phyloP scores from a whole-genome alignment of 2,797 vertebrate genomes.

The Petrocephalus sullivani region DNA sequence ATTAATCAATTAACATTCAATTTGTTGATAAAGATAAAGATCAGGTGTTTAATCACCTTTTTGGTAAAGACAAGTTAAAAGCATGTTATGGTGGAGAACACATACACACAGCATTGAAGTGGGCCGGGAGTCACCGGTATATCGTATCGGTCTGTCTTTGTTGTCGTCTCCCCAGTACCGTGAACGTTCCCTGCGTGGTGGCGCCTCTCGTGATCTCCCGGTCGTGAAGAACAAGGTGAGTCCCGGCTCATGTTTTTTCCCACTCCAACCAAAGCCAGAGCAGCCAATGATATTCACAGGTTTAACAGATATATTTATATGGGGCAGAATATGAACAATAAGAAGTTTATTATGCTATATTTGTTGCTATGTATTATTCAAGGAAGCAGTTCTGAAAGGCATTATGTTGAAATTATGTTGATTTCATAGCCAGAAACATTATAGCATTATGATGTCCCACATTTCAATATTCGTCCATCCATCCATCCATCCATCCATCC shows the following conservation, averaged over 20 bases:
- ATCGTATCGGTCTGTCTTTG: background rate
- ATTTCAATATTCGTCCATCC: background rate
- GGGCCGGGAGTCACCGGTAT: too few species aligned
- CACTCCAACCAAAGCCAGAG: constrained; percentile 3
- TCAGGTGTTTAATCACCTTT: background rate
- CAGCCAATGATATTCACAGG: background rate
- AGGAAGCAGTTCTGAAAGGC: background rate
- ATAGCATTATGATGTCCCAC: background rate
- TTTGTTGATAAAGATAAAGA: background rate
- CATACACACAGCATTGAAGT: too few species aligned
- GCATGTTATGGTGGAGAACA: too few species aligned
- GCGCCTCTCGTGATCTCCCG: background rate
- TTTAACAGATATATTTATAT: background rate
- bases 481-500: background rate
- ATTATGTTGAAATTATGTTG: background rate
- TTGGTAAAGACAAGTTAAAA: background rate
- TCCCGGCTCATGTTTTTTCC: background rate
- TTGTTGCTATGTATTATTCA: background rate
- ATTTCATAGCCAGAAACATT: background rate
- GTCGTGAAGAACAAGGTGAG: background rate
- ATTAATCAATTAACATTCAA: background rate
- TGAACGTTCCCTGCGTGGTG: background rate
- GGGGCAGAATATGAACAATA: background rate
- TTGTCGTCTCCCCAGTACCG: background rate
- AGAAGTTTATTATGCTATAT: background rate